phyloP scores from a whole-genome alignment of 2,888 invertebrate species.

The Leptura quadrifasciata region DNA sequence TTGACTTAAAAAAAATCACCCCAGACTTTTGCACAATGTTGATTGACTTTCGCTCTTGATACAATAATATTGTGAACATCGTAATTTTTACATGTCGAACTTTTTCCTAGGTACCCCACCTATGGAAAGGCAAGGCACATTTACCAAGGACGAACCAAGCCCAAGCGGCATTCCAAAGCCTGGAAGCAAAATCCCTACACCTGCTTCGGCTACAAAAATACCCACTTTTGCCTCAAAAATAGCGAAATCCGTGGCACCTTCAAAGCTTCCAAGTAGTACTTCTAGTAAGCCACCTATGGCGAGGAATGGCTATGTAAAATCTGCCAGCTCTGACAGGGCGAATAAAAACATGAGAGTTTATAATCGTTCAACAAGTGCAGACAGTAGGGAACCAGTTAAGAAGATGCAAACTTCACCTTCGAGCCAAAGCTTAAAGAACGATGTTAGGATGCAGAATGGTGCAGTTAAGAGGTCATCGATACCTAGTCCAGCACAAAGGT shows the following conservation, averaged over 20 bases:
- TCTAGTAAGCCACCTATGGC: constrained; percentile 66
- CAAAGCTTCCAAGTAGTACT: constrained; percentile 71
- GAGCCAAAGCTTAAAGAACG: constrained; percentile 77
- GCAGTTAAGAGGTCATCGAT: constrained; percentile 67
- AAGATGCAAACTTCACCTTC: constrained; percentile 76
- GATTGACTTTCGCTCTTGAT: too few relatives aligned
- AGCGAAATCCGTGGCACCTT: constrained; percentile 57
- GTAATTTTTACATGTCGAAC: too few relatives aligned
- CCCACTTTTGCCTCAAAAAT: constrained; percentile 65
- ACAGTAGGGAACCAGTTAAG: constrained; percentile 66
- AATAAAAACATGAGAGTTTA: constrained; percentile 61
- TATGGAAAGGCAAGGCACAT: constrained; percentile 91
- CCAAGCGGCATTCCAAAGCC: constrained; percentile 66
- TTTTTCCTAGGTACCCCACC: constrained; percentile 70
- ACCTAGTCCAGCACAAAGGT: constrained; percentile 65
- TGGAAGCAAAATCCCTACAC: constrained; percentile 56
- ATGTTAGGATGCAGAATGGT: constrained; percentile 58
- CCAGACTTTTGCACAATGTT: neutral
- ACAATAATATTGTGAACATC: too few relatives aligned
- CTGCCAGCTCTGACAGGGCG: constrained; percentile 66
- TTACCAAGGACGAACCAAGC: constrained; percentile 86
- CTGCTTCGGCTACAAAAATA: constrained; percentile 55
- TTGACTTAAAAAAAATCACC: neutral
- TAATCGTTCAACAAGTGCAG: constrained; percentile 71
- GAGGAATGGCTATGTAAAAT: constrained; percentile 63